Conservation (phyloP, 2,113 vertebrate genomes). For the Plecotus auritus region DNA sequence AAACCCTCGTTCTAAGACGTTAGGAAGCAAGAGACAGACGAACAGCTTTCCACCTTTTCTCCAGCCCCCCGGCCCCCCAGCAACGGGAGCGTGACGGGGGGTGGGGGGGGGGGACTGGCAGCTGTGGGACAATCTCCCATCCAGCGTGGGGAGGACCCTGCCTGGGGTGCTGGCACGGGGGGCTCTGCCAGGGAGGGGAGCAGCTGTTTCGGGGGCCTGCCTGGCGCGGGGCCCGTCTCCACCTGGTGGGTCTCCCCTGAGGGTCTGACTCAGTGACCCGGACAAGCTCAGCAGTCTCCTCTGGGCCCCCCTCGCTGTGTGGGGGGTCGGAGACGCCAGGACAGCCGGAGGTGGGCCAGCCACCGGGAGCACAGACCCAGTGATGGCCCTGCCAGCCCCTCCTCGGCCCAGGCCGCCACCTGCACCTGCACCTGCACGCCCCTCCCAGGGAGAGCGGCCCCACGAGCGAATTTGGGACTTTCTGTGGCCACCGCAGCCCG, state of each 20-base stretch:
- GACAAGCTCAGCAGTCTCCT: background rate
- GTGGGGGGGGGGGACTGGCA: background rate
- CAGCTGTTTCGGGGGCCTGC: fast-evolving
- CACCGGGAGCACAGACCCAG: fast-evolving
- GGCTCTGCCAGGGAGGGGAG: background rate
- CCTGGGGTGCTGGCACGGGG: fast-evolving
- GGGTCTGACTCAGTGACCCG: background rate
- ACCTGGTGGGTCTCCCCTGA: too few relatives aligned
- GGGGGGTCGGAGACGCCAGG: background rate
- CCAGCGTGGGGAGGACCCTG: background rate
- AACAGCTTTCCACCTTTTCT: background rate
- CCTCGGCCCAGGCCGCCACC: fast-evolving
- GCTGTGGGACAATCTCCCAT: background rate
- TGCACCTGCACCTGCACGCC: fast-evolving
- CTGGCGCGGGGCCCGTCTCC: background rate
- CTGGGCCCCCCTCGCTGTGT: background rate
- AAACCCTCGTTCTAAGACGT: background rate
- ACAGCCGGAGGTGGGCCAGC: background rate
- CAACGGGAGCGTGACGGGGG: background rate
- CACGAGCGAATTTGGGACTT: fast-evolving
- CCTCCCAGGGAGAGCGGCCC: background rate
- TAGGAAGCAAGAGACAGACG: background rate
- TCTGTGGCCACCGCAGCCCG: background rate
- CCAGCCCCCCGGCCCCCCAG: background rate
- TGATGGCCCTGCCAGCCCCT: fast-evolving